These are phyloP conservation scores for Mythimna pallens DNA, from an alignment of 2,888 invertebrate genomes.

Conservation along the genomic window DNA sequence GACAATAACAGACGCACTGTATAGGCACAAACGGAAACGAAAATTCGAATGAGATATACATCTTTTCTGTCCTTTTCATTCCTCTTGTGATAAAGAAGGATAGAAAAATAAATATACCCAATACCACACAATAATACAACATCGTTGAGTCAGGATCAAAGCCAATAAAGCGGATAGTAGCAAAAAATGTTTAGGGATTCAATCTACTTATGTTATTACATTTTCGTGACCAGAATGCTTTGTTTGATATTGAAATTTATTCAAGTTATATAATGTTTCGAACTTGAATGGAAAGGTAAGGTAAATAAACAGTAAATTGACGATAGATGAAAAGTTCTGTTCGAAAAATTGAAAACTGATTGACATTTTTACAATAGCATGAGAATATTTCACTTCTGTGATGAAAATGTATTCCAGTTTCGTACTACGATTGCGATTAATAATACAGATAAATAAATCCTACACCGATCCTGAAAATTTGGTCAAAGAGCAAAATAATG, in stretches of 20 bases:
- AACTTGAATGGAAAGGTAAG: constrained; percentile 66
- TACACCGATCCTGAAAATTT: neutral
- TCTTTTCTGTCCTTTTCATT: constrained; percentile 37
- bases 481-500: no score
- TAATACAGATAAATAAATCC: neutral
- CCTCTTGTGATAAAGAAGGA: constrained; percentile 18
- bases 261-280: constrained; percentile 70
- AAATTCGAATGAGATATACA: constrained; percentile 25
- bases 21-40: constrained; percentile 8
- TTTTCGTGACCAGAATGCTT: constrained; percentile 79
- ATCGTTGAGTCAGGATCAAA: constrained; percentile 73
- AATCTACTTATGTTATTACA: constrained; percentile 83
- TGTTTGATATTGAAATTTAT: constrained; percentile 79
- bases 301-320: constrained; percentile 71
- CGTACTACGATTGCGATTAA: neutral
- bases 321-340: constrained; percentile 51
- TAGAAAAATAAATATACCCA: constrained; percentile 21
- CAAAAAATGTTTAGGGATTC: constrained; percentile 81
- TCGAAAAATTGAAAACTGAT: no score
- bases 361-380: neutral
- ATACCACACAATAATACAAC: constrained; percentile 68
- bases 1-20: constrained; percentile 64
- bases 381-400: neutral
- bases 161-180: constrained; percentile 77
- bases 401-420: neutral